phyloP scores from a whole-genome alignment of 2,113 vertebrate species.

The Agapornis roseicollis region DNA sequence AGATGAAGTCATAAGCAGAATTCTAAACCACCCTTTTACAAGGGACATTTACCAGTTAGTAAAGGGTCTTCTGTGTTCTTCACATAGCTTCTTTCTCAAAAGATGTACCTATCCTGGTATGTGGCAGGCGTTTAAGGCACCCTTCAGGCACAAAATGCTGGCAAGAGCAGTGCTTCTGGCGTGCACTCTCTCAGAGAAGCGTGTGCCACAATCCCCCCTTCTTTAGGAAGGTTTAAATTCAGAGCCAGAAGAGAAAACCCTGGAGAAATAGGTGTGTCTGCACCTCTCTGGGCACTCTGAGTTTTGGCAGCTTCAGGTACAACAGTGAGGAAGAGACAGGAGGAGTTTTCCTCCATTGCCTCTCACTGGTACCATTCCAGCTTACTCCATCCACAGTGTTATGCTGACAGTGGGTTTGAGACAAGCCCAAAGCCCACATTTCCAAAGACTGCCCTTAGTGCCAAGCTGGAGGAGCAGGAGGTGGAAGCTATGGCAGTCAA shows the following conservation, averaged over 20 bases:
- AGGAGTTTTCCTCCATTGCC: not conserved
- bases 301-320: not conserved
- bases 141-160: not conserved
- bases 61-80: not conserved
- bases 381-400: not conserved
- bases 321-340: not conserved
- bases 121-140: not conserved
- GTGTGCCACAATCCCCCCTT: not conserved
- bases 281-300: not conserved
- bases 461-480: not conserved
- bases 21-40: not conserved
- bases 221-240: not conserved
- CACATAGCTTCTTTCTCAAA: not conserved
- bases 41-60: not conserved
- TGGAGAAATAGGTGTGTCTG: not conserved
- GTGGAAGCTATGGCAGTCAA: not conserved
- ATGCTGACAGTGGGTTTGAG: not conserved
- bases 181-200: not conserved
- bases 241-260: not conserved
- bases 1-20: conserved; percentile 42
- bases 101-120: not conserved
- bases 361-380: not conserved
- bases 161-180: not conserved
- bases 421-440: not conserved
- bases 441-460: not conserved